Conservation (phyloP, 2,888 invertebrate genomes). For the Harpalus rufipes region DNA sequence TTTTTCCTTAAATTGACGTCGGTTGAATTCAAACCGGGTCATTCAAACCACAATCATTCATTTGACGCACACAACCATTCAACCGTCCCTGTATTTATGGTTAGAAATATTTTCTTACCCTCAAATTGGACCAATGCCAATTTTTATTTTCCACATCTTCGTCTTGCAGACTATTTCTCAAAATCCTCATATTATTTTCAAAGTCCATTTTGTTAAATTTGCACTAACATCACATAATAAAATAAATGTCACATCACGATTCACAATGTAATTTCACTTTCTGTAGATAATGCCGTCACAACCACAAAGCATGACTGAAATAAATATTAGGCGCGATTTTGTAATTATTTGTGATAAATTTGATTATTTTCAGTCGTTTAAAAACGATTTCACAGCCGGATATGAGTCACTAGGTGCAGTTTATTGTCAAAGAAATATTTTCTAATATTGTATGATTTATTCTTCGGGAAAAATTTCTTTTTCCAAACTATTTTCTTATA, state of each 20-base stretch:
- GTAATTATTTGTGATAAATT: conserved; percentile 27
- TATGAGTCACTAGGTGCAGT: conserved; percentile 35
- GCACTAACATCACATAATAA: conserved; percentile 27
- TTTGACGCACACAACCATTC: no score
- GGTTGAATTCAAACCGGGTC: neutral
- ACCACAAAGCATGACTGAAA: conserved; percentile 32
- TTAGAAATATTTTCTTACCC: conserved; percentile 45
- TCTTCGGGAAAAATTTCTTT: neutral
- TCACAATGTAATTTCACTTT: conserved; percentile 28
- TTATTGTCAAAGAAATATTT: conserved; percentile 21
- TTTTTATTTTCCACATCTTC: conserved; percentile 29
- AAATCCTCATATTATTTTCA: conserved; percentile 6
- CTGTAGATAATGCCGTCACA: conserved; percentile 28
- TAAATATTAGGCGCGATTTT: conserved; percentile 28
- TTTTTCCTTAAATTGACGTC: no score
- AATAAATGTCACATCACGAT: neutral
- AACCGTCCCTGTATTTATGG: neutral
- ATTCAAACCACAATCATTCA: no score
- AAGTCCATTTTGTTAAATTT: conserved; percentile 29
- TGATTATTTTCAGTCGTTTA: conserved; percentile 29
- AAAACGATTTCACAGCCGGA: conserved; percentile 18
- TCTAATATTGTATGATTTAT: conserved; percentile 23
- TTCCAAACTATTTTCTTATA: neutral
- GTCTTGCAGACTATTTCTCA: neutral
- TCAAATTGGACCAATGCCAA: conserved; percentile 40